Percentiles rank a stretch among this genome's conserved stretches.
Conservation (phyloP, 2,113 vertebrate genomes). For the Cyanoliseus patagonus region DNA sequence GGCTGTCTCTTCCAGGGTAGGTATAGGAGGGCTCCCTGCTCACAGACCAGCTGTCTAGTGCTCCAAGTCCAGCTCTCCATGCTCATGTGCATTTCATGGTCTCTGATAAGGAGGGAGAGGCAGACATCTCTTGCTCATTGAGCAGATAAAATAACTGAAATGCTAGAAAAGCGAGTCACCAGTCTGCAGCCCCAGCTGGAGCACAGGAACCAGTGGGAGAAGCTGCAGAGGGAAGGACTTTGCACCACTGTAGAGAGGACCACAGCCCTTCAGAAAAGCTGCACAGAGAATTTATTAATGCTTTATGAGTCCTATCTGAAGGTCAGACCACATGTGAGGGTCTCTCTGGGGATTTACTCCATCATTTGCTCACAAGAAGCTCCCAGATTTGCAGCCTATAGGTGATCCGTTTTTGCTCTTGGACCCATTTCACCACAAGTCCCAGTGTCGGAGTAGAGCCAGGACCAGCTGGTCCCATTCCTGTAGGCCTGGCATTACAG, state of each 20-base stretch:
- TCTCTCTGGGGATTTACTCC: neutral
- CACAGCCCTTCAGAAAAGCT: neutral
- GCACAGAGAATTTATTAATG: neutral
- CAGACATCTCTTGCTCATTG: neutral
- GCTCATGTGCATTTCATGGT: neutral
- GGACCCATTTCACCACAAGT: neutral
- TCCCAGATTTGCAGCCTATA: neutral
- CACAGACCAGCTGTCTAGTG: rapidly evolving
- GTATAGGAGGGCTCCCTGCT: neutral
- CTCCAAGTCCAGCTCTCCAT: neutral
- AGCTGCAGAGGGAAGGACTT: neutral
- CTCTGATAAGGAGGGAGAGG: neutral
- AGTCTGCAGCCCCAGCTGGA: neutral
- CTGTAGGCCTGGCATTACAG: neutral
- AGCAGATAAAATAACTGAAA: neutral
- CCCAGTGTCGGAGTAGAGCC: neutral
- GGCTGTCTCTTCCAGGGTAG: rapidly evolving
- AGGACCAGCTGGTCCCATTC: rapidly evolving
- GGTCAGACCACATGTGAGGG: neutral
- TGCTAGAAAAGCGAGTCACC: neutral
- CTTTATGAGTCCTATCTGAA: neutral
- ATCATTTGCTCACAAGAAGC: neutral
- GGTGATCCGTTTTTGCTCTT: neutral
- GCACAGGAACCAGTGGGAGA: rapidly evolving
- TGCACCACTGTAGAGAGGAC: neutral